Conservation (phyloP, 2,888 invertebrate species). For the Tenthredo distinguenda region DNA sequence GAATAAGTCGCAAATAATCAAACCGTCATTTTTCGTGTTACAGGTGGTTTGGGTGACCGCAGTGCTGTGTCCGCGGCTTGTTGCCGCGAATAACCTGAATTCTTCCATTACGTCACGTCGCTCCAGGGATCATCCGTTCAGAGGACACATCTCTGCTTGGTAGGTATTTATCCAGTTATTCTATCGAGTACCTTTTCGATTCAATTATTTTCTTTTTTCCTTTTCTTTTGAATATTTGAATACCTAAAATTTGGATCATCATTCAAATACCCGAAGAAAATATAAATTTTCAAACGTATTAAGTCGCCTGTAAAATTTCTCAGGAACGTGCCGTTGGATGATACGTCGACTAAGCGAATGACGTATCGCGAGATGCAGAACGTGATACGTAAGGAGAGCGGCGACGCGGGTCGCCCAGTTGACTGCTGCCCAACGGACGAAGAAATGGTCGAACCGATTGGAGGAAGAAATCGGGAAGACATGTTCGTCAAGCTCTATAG, state of each 20-base stretch:
- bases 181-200: background rate
- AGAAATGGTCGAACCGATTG: conserved; percentile 88
- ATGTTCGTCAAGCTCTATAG: conserved; percentile 88
- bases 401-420: conserved; percentile 79
- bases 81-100: conserved; percentile 75
- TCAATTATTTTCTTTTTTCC: background rate
- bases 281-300: background rate
- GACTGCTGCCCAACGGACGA: conserved; percentile 91
- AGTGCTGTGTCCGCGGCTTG: conserved; percentile 78
- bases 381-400: conserved; percentile 81
- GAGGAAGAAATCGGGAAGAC: conserved; percentile 87
- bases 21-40: conserved; percentile 64
- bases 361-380: conserved; percentile 84
- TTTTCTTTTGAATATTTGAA: background rate
- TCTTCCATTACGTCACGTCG: conserved; percentile 72
- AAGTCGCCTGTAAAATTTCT: background rate
- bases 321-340: conserved; percentile 72
- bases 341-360: conserved; percentile 80
- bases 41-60: conserved; percentile 83
- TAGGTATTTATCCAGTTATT: conserved; percentile 61
- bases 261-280: background rate
- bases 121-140: conserved; percentile 71
- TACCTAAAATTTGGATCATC: background rate
- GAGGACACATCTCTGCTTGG: conserved; percentile 73
- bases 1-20: background rate